These are phyloP conservation scores for Hymenochirus boettgeri DNA, from an alignment of 2,113 vertebrate genomes.

Conservation along the genomic window DNA sequence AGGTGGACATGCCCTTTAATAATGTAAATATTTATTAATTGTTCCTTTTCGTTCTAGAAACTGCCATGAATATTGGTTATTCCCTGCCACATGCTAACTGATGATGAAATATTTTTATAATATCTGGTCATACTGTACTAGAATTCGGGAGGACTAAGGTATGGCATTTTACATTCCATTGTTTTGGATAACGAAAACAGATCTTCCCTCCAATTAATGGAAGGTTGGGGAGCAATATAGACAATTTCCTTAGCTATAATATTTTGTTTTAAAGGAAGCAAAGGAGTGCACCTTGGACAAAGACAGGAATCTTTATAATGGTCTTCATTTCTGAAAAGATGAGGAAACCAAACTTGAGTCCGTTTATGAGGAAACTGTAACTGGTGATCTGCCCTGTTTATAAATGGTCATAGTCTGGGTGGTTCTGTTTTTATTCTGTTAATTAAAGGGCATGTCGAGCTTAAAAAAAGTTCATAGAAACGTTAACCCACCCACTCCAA, in stretches of 20 bases:
- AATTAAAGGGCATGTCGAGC: too few relatives aligned
- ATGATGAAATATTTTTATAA: constrained; percentile 73
- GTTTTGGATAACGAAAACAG: too few relatives aligned
- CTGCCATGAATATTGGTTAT: constrained; percentile 77
- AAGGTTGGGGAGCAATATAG: neutral
- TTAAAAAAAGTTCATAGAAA: too few relatives aligned
- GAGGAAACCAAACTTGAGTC: constrained; percentile 48
- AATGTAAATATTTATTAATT: too few relatives aligned
- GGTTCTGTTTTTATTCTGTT: constrained; percentile 47
- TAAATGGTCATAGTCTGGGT: constrained; percentile 73
- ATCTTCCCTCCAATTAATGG: too few relatives aligned
- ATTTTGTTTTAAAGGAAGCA: constrained; percentile 53
- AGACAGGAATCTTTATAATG: constrained; percentile 49
- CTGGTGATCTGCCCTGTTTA: constrained; percentile 65
- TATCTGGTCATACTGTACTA: constrained; percentile 58
- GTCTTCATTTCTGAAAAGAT: constrained; percentile 51
- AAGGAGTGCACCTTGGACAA: constrained; percentile 60
- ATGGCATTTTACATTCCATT: constrained; percentile 2
- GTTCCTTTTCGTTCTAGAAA: constrained; percentile 67
- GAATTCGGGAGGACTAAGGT: constrained; percentile 72
- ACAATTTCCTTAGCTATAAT: neutral
- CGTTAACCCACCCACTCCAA: too few relatives aligned
- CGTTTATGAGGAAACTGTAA: constrained; percentile 63
- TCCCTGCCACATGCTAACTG: constrained; percentile 75
- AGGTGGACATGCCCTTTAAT: too few relatives aligned